Base-by-base conservation (phyloP, 2,113 vertebrate species). In the Sylvilagus bachmani region DNA sequence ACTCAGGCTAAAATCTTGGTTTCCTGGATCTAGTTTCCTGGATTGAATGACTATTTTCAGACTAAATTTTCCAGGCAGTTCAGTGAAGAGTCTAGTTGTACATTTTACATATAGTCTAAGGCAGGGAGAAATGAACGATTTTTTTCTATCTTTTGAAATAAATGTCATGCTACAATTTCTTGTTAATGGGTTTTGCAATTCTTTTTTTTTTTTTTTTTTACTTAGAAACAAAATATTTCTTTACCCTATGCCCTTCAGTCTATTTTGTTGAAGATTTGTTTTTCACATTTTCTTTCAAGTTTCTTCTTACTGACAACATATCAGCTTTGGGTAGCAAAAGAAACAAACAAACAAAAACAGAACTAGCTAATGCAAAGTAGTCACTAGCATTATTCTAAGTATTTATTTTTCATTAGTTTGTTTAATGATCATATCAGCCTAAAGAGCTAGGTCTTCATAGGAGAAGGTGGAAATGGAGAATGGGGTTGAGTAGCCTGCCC, bases 221-320 rank as follows among this genome's bases (percentile, higher is more conserved):
- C 33, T 86, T 94, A n/a, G 24, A 64, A 96, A 80, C 29, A 74
- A 89, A 96, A 90, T 73, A 74, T 51, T 64, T 49, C 5, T 90
- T 88, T 86, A 49, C 44, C n/a, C 25, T 29, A 31, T 69, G 38
- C 67, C 81, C 67, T 95, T 64, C 77, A 93, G 69, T 94, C 62
- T 31, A 19, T 33, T 69, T 93, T n/a, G 5, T 86, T 27, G 24
- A 90, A 49, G 22, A 79, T 90, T 44, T 1, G 21, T n/a, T 89
- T 89, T 51, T 27, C 27, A 12, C 11, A n/a, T 33, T 61, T 74
- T 58, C 24, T 55, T 86, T 53, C 21, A 83, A 55, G 12, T 78
- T n/a, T 74, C 21, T 6, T 27, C 5, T 70, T 4, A 24, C n/a
- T 64, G 61, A 84, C 17, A 7, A 25, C 16, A 0, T n/a, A 13